These are phyloP conservation scores for Ichneumoninae sp. DNA, from an alignment of 2,888 invertebrate genomes.

Conservation along the genomic window DNA sequence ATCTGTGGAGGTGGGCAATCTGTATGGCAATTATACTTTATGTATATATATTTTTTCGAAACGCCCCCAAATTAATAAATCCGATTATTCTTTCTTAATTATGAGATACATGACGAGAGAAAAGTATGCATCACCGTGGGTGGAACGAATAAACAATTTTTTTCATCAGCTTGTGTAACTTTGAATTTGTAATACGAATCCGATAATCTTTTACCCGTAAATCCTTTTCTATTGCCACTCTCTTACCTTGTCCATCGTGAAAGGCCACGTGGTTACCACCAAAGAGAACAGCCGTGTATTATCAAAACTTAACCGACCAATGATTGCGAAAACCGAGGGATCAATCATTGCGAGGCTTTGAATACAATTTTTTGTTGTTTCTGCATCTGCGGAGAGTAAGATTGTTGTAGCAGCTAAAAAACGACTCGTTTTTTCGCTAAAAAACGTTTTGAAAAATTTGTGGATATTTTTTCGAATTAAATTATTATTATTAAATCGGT, in stretches of 20 bases:
- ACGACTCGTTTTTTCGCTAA: too few relatives aligned
- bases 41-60: neutral
- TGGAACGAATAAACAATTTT: neutral
- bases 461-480: too few relatives aligned
- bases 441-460: too few relatives aligned
- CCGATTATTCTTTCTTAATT: neutral
- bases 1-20: neutral
- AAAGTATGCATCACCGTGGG: neutral
- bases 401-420: too few relatives aligned
- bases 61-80: conserved; percentile 8
- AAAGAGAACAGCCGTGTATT: too few relatives aligned
- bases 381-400: too few relatives aligned
- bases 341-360: too few relatives aligned
- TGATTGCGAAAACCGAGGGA: too few relatives aligned
- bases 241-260: neutral
- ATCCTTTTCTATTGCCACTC: conserved; percentile 25
- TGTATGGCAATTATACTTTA: neutral
- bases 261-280: neutral
- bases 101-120: neutral
- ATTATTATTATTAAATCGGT: too few relatives aligned
- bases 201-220: conserved; percentile 35
- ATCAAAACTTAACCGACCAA: too few relatives aligned
- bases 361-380: too few relatives aligned
- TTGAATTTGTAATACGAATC: conserved; percentile 40
- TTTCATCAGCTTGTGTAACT: conserved; percentile 4